Base-by-base conservation (phyloP, 2,888 invertebrate genomes). In the Harpagoxenus sublaevis region DNA sequence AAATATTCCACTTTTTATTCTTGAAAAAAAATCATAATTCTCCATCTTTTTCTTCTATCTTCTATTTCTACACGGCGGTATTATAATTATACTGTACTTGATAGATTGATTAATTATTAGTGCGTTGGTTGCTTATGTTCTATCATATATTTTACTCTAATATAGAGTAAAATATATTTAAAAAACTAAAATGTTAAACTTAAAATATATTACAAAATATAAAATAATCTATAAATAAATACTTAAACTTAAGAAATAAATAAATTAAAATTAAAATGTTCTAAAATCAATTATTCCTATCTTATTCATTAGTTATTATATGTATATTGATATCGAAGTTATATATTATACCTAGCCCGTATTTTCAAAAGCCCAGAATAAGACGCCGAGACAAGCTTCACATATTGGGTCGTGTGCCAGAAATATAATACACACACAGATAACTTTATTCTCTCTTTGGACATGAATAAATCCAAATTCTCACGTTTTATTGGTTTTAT, bases 401-500 rank as follows among this genome's bases (percentile, higher is more conserved):
- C 42, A 55, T 77, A 28, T 39, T 53, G 28, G 42, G 42, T 55
- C 42, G 28, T 42, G 66, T 31, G 66, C 42, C n/a, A 78, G 68
- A 68, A 5, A 35, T 15, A 23, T 35, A 57, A 48, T n/a, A 51
- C 5, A 71, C 4, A 23, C 53, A 53, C 35, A 31, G 8, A 53
- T 31, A 68, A 78, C 42, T 55, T 78, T 55, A 66, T n/a, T 66
- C 68, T 78, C 42, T 6, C n/a, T 15, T 23, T 5, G 8, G 12
- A 35, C 4, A 39, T 39, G 51, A 77, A 78, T 68, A n/a, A 31
- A 10, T 9, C n/a, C 42, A 31, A 55, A 78, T 55, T 78, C 31
- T 55, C n/a, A 68, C 10, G 42, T 78, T 66, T 66, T 9, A 68
- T 57, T 45, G 42, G 42, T 78, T 66, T 66, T 9, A 68, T 57